Conservation (phyloP, 2,797 vertebrate genomes). For the Paratrypauchen microcephalus region DNA sequence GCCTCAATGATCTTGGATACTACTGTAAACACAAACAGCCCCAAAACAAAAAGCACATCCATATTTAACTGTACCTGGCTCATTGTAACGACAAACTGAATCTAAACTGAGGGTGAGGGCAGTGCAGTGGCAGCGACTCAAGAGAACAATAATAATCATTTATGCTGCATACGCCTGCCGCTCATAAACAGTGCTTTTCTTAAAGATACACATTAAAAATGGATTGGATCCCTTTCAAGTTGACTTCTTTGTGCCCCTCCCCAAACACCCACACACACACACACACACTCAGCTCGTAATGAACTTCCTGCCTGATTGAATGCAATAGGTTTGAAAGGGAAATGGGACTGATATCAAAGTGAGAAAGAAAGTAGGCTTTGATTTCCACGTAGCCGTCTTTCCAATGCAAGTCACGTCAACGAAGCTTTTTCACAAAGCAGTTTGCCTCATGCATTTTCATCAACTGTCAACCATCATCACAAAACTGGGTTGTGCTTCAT, state of each 20-base stretch:
- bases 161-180: slow-evolving; percentile 24
- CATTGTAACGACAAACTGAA: slow-evolving; percentile 7
- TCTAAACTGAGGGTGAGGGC: slow-evolving; percentile 1
- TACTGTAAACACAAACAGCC: slow-evolving; percentile 26
- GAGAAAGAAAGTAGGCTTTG: slow-evolving; percentile 57
- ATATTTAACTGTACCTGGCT: slow-evolving; percentile 9
- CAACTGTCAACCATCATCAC: slow-evolving; percentile 20
- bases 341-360: slow-evolving; percentile 66
- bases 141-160: slow-evolving; percentile 25
- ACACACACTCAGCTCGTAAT: slow-evolving; percentile 37
- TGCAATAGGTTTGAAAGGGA: slow-evolving; percentile 57
- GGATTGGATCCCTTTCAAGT: slow-evolving; percentile 47
- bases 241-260: slow-evolving; percentile 40
- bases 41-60: slow-evolving; percentile 15
- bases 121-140: slow-evolving; percentile 11
- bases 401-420: slow-evolving; percentile 32
- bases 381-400: slow-evolving; percentile 45
- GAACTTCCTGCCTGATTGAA: slow-evolving; percentile 65
- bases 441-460: slow-evolving; percentile 46
- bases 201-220: slow-evolving; percentile 53
- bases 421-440: slow-evolving; percentile 34
- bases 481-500: not conserved
- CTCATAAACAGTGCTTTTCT: slow-evolving; percentile 37
- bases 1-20: slow-evolving; percentile 9
- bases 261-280: slow-evolving; percentile 3